A percentile compares a stretch with the other conserved stretches of the same genome.
These are phyloP conservation scores for Xenopus tropicalis DNA, from an alignment of 2,113 vertebrate genomes.

Conservation along the genomic window UCB_Xtro_10.0 CM004443.2:109380001-109380500, in stretches of 20 bases:
- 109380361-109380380: too few relatives aligned
- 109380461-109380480: too few relatives aligned
- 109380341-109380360: too few relatives aligned
- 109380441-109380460: too few relatives aligned
- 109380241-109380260: constrained; percentile 11
- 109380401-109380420: too few relatives aligned
- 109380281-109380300: neutral
- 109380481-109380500: too few relatives aligned
- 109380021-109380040: too few relatives aligned
- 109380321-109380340: neutral
- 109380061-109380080: constrained; percentile 9
- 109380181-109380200: constrained; percentile 33
- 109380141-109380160: constrained; percentile 40
- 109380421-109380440: too few relatives aligned
- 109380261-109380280: neutral
- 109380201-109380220: constrained; percentile 24
- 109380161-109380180: constrained; percentile 38
- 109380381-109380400: too few relatives aligned
- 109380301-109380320: too few relatives aligned
- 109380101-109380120: constrained; percentile 6
- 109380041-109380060: neutral
- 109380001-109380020: too few relatives aligned
- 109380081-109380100: constrained; percentile 13
- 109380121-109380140: constrained; percentile 27
- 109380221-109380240: constrained; percentile 20